phyloP scores from a whole-genome alignment of 1,140 invertebrate genomes.

The Drosophila pseudoobscura region DNA sequence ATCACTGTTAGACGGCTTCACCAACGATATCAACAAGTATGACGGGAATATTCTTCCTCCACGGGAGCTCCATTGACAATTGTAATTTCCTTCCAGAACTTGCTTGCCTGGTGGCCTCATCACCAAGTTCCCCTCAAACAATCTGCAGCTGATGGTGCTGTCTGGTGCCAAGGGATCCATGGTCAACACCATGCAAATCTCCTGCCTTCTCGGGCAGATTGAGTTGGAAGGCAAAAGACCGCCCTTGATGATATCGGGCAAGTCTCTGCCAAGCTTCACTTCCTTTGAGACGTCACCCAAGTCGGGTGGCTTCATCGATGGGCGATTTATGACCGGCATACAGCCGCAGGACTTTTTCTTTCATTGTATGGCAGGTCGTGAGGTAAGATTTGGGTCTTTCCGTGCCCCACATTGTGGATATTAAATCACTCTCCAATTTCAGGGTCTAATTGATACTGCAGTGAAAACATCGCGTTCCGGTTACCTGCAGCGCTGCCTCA shows the following conservation, averaged over 20 bases:
- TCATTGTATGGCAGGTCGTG: constrained; percentile 99
- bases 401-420: not conserved
- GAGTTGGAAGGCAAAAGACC: constrained; percentile 99
- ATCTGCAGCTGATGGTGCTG: constrained; percentile 98
- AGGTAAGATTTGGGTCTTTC: constrained; percentile 85
- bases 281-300: constrained; percentile 95
- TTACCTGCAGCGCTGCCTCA: constrained; percentile 98
- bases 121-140: constrained; percentile 96
- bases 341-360: constrained; percentile 99
- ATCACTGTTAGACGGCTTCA: constrained; percentile 90
- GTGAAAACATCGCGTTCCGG: constrained; percentile 98
- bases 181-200: constrained; percentile 99
- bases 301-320: constrained; percentile 98
- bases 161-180: constrained; percentile 99
- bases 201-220: constrained; percentile 97
- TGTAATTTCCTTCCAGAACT: constrained; percentile 64
- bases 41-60: not conserved
- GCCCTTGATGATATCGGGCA: constrained; percentile 95
- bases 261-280: constrained; percentile 96
- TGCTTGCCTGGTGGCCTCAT: constrained; percentile 93
- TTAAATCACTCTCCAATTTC: not conserved
- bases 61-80: not conserved
- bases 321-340: constrained; percentile 98
- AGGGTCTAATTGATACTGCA: constrained; percentile 92
- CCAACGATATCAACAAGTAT: constrained; percentile 95